Conservation (phyloP, 1,140 invertebrate species). For the Sminthurinus signatus region DNA sequence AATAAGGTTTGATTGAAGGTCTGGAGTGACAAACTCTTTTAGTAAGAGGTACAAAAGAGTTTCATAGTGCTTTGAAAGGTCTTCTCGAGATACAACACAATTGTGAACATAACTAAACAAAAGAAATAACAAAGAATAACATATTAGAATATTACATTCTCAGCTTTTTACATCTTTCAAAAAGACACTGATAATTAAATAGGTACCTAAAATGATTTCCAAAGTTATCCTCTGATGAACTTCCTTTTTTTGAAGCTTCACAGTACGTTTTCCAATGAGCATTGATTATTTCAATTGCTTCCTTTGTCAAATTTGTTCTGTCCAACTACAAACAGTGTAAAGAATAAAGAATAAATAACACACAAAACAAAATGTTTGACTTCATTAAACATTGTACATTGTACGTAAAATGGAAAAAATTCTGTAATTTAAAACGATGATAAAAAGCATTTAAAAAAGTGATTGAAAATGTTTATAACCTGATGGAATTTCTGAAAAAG, state of each 20-base stretch:
- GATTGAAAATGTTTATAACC: too few relatives aligned
- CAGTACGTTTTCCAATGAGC: slow-evolving; percentile 38
- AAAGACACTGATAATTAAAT: too few relatives aligned
- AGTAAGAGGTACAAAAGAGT: slow-evolving; percentile 21
- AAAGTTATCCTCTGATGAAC: background rate
- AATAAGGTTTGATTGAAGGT: slow-evolving; percentile 30
- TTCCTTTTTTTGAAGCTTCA: slow-evolving; percentile 14
- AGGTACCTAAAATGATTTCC: slow-evolving; percentile 15
- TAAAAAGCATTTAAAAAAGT: background rate
- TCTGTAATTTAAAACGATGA: background rate
- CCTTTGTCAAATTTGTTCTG: slow-evolving; percentile 27
- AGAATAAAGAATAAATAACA: background rate
- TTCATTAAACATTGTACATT: too few relatives aligned
- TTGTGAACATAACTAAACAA: slow-evolving; percentile 30
- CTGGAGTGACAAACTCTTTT: slow-evolving; percentile 30
- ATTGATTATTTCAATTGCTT: slow-evolving; percentile 33
- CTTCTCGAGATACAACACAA: slow-evolving; percentile 21
- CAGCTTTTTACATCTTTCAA: too few relatives aligned
- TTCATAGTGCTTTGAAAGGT: slow-evolving; percentile 30
- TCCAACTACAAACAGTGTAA: slow-evolving; percentile 26
- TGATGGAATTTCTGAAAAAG: slow-evolving; percentile 26
- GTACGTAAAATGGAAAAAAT: too few relatives aligned
- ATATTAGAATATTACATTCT: too few relatives aligned
- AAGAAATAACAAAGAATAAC: too few relatives aligned
- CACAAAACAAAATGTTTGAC: too few relatives aligned